phyloP scores from a whole-genome alignment of 2,113 vertebrate species.

The Alethe castanea region DNA sequence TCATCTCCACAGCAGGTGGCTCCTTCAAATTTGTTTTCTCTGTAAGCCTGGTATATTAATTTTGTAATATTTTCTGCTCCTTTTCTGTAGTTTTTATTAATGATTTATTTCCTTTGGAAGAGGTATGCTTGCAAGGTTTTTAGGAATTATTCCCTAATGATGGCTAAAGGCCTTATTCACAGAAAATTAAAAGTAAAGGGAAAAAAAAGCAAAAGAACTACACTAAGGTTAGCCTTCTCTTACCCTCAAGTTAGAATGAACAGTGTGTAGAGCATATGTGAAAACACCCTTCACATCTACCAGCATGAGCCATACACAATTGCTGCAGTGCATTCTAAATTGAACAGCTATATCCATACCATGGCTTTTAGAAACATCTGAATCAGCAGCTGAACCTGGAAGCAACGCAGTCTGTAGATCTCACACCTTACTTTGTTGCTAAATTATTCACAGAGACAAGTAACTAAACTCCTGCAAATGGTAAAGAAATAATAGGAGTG shows the following conservation, averaged over 20 bases:
- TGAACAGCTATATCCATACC: background rate
- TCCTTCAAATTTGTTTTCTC: conserved; percentile 77
- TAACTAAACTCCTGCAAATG: background rate
- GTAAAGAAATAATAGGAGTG: background rate
- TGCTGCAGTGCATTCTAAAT: background rate
- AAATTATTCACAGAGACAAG: background rate
- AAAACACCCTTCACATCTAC: background rate
- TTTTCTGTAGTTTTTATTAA: conserved; percentile 73
- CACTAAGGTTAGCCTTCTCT: background rate
- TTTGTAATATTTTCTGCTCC: conserved; percentile 71
- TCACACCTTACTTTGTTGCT: background rate
- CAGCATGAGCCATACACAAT: background rate
- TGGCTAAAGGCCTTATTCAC: conserved; percentile 5
- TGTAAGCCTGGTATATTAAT: conserved; percentile 74
- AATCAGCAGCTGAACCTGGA: background rate
- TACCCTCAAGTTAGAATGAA: background rate
- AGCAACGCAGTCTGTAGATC: background rate
- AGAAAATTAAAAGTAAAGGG: background rate
- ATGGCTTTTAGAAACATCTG: background rate
- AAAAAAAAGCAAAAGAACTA: background rate
- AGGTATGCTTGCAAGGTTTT: conserved; percentile 17
- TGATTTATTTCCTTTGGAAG: conserved; percentile 65
- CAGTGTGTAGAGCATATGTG: background rate
- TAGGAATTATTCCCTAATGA: conserved; percentile 33
- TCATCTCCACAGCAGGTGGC: conserved; percentile 79